Evolutionary conservation across 2,113 vertebrate genomes (phyloP).

Genomic region (Psephotus haematonotus): DNA sequence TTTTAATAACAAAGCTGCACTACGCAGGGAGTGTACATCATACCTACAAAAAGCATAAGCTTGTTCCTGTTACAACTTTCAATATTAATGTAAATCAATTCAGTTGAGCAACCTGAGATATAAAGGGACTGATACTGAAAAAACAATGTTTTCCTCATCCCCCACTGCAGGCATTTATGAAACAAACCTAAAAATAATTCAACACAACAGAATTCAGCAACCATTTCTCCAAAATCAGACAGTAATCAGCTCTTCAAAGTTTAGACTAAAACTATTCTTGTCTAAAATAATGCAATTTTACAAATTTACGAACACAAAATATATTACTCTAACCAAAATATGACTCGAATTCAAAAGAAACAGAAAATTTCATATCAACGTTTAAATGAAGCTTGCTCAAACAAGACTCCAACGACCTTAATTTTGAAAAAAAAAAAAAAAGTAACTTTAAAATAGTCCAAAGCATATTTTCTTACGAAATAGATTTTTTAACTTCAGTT

Average conservation of each 20-base stretch:
- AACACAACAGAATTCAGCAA: neutral
- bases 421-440: neutral
- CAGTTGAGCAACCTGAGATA: neutral
- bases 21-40: neutral
- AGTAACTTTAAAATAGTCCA: neutral
- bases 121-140: neutral
- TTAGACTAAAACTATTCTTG: neutral
- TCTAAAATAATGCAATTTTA: neutral
- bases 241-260: neutral
- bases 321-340: neutral
- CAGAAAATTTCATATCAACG: neutral
- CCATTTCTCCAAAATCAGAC: neutral
- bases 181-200: neutral
- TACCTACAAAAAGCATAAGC: neutral
- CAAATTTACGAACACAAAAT: neutral
- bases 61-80: neutral
- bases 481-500: neutral
- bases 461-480: neutral
- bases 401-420: neutral
- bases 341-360: neutral
- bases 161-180: neutral
- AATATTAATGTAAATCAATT: neutral
- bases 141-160: neutral
- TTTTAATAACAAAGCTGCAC: neutral
- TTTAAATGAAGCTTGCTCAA: neutral